Evolutionary conservation across 1,140 invertebrate genomes (phyloP), one percentile per base, ranked within the genome.

Genomic region (Hestina assimilis): DNA sequence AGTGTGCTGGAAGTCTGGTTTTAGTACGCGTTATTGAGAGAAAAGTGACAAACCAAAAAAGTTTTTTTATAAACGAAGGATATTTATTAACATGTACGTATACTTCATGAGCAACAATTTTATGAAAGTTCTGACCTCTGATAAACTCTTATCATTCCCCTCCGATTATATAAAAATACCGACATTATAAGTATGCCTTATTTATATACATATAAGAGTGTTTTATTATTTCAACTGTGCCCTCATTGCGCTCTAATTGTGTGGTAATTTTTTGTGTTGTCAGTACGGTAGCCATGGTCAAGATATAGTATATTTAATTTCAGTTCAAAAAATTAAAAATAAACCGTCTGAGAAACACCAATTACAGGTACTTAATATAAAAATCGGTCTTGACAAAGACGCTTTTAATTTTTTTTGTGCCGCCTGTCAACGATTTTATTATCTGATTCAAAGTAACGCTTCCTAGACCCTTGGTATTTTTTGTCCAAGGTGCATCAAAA

Each of bases 141-240:
- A 65, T 65, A 65, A 65, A 46, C 52, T 60, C 47, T 60, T 65
- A 65, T 60, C 62, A 19, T 4, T 43, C 9, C 8, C 23, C 31
- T 24, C 20, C n/a, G 33, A 24, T n/a, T n/a, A n/a, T 51, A 29
- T 26, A 14, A n/a, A 31, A 19, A 9, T 19, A 17, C 2, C 4
- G 6, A 3, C 33, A 38, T 7, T 3, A 19, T 15, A 17, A 9
- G 8, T 38, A 14, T 38, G 19, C 33, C 33, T 38, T 38, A 19
- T 9, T 9, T 9, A 3, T 8, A 19, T 19, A 5, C 2, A 1
- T n/a, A 19, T 38, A 19, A 19, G 33, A 9, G 15, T 19, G 17
- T 14, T 28, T 9, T 1, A 14, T 15, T 5, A 14, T 17, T 17
- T 6, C 3, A 19, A 19, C 1, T 3, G 2, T 19, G 11, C 3